Conservation (phyloP, 2,113 vertebrate genomes). For the Paradisaea rubra region DNA sequence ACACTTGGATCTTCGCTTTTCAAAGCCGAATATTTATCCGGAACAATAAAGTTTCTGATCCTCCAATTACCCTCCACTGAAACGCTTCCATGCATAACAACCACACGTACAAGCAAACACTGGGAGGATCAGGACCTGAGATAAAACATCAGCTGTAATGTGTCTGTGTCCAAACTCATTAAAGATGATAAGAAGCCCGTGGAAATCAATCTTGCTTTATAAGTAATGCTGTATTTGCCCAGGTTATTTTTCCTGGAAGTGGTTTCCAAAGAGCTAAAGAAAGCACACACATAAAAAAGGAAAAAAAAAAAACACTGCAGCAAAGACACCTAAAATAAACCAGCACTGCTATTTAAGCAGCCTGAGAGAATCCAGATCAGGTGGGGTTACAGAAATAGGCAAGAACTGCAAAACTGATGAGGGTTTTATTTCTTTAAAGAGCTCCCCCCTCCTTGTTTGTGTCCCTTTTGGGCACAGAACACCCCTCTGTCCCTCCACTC, state of each 20-base stretch:
- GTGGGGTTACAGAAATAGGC: background rate
- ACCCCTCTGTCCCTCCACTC: background rate
- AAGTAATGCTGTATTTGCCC: background rate
- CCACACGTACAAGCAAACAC: background rate
- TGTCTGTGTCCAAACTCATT: background rate
- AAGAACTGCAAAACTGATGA: background rate
- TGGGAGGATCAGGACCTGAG: background rate
- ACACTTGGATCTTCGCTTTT: background rate
- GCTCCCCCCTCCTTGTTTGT: background rate
- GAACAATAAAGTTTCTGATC: background rate
- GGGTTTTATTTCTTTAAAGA: background rate
- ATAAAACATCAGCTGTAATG: background rate
- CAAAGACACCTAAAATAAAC: slow-evolving; percentile 21
- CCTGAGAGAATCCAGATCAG: background rate
- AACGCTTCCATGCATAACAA: background rate
- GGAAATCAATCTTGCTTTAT: slow-evolving; percentile 5
- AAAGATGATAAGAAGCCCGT: background rate
- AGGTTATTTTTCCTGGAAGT: slow-evolving; percentile 26
- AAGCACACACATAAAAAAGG: background rate
- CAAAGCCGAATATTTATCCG: background rate
- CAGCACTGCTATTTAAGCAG: background rate
- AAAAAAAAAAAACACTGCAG: background rate
- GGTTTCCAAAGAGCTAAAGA: background rate
- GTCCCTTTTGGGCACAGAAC: background rate
- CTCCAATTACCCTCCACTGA: background rate